These are phyloP conservation scores for Brachystomella parvula DNA, from an alignment of 1,140 invertebrate genomes.

Conservation along the genomic window DNA sequence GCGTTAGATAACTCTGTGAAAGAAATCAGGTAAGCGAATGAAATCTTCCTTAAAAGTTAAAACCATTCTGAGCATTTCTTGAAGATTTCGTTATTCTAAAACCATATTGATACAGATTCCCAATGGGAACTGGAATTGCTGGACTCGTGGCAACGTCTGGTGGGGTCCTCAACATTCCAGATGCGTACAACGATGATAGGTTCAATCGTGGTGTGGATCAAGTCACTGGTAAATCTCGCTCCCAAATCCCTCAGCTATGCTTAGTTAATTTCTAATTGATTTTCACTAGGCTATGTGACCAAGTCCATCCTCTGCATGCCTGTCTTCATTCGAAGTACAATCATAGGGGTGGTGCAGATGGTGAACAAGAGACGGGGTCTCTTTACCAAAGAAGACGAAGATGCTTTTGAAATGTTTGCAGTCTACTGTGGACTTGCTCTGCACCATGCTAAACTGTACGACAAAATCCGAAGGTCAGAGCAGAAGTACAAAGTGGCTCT, in stretches of 20 bases:
- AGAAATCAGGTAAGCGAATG: conserved; percentile 3
- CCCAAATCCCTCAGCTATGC: no score
- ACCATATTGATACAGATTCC: conserved; percentile 46
- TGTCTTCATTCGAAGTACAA: conserved; percentile 61
- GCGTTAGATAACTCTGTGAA: background rate
- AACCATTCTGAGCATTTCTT: no score
- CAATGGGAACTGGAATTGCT: conserved; percentile 56
- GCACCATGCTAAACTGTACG: conserved; percentile 75
- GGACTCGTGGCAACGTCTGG: conserved; percentile 67
- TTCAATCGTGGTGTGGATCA: conserved; percentile 72
- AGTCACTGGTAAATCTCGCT: no score
- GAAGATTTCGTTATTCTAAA: background rate
- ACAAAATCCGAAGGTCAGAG: conserved; percentile 71
- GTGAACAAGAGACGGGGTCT: conserved; percentile 44
- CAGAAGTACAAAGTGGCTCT: conserved; percentile 74
- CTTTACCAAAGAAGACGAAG: conserved; percentile 57
- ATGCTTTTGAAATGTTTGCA: conserved; percentile 73
- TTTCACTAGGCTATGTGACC: conserved; percentile 67
- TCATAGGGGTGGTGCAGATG: conserved; percentile 66
- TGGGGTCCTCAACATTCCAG: conserved; percentile 64
- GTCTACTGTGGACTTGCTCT: conserved; percentile 78
- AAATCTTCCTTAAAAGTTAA: background rate
- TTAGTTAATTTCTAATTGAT: no score
- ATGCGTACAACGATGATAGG: conserved; percentile 68
- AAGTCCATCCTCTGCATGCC: conserved; percentile 76